Conservation (phyloP, 1,140 invertebrate genomes). For the Lysiphlebus fabarum region DNA sequence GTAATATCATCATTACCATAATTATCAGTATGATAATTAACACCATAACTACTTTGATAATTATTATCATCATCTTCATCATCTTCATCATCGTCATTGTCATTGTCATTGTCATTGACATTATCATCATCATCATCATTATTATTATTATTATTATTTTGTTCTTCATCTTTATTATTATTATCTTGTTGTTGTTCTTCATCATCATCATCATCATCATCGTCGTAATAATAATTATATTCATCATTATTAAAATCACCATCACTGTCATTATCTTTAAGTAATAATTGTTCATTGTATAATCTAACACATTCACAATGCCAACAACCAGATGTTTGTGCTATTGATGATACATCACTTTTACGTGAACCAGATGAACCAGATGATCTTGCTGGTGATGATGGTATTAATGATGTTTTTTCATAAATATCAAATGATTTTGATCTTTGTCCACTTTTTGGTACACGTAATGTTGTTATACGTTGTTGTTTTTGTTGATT, state of each 20-base stretch:
- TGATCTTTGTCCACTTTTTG: constrained; percentile 64
- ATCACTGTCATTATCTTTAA: constrained; percentile 20
- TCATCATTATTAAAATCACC: constrained; percentile 29
- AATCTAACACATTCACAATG: constrained; percentile 54
- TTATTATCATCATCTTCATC: constrained; percentile 32
- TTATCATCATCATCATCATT: constrained; percentile 54
- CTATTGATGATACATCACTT: constrained; percentile 31
- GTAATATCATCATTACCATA: constrained; percentile 56
- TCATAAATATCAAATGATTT: constrained; percentile 76
- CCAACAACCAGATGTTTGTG: constrained; percentile 42
- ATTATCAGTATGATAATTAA: constrained; percentile 44
- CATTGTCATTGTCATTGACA: constrained; percentile 52
- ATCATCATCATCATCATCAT: constrained; percentile 43
- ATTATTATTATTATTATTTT: no score
- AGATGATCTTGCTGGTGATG: constrained; percentile 20
- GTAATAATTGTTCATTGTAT: constrained; percentile 37
- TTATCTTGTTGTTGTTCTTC: constrained; percentile 42
- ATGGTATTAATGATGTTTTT: constrained; percentile 55
- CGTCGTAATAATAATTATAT: not conserved
- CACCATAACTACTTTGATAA: constrained; percentile 32
- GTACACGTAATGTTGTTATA: constrained; percentile 60
- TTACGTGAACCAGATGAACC: constrained; percentile 17
- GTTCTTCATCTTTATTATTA: not conserved
- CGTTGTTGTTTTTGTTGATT: constrained; percentile 48
- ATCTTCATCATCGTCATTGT: constrained; percentile 32